These are phyloP conservation scores for Hirundichthys speculiger DNA, from an alignment of 2,113 vertebrate genomes.

Conservation along the genomic window DNA sequence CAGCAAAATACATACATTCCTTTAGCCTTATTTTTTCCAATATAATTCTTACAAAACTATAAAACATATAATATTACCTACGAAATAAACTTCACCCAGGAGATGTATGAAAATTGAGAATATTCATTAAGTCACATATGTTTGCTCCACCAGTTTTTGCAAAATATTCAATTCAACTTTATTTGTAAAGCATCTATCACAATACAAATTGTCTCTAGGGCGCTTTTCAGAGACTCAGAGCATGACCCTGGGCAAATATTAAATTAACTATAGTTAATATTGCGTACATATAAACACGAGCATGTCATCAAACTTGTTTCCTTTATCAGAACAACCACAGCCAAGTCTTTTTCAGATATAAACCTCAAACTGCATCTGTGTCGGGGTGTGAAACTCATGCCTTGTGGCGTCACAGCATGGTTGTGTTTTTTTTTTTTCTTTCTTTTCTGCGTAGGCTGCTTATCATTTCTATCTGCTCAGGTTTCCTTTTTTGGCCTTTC, in stretches of 20 bases:
- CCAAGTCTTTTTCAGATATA: constrained; percentile 16
- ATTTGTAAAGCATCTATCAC: too few relatives aligned
- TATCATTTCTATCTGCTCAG: constrained; percentile 46
- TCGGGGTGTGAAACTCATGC: constrained; percentile 21
- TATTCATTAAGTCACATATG: background rate
- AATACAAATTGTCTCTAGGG: too few relatives aligned
- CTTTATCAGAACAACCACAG: constrained; percentile 26
- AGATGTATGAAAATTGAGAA: too few relatives aligned
- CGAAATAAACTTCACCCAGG: too few relatives aligned
- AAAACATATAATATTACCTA: too few relatives aligned
- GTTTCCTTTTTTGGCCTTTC: constrained; percentile 77
- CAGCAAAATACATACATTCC: too few relatives aligned
- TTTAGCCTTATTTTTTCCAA: too few relatives aligned
- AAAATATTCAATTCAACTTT: too few relatives aligned
- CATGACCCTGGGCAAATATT: too few relatives aligned
- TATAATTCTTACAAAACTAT: too few relatives aligned
- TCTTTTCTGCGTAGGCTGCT: constrained; percentile 46
- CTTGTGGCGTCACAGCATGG: constrained; percentile 24
- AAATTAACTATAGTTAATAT: too few relatives aligned
- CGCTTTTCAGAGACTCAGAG: too few relatives aligned
- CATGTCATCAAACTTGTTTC: constrained; percentile 23
- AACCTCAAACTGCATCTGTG: constrained; percentile 1
- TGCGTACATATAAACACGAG: constrained; percentile 33
- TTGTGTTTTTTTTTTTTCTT: constrained; percentile 16
- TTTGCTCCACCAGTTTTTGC: background rate